phyloP scores from a whole-genome alignment of 2,888 invertebrate genomes.

The Mactromeris polynyma region DNA sequence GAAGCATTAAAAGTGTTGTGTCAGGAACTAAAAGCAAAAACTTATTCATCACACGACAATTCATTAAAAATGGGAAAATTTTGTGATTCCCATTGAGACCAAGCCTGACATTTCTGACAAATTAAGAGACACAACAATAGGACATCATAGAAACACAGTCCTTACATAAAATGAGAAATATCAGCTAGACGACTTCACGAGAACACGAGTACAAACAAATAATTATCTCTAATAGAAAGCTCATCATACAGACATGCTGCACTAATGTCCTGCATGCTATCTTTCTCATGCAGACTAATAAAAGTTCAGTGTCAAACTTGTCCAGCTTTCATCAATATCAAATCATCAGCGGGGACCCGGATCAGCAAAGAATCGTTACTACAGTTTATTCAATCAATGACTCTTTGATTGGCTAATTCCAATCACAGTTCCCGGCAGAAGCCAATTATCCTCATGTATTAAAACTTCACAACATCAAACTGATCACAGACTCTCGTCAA shows the following conservation, averaged over 20 bases:
- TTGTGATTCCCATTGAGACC: background rate
- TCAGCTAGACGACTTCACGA: background rate
- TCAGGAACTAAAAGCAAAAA: background rate
- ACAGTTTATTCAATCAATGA: background rate
- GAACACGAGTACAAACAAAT: background rate
- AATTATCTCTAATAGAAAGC: background rate
- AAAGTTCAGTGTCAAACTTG: background rate
- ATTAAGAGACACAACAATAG: background rate
- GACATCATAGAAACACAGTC: background rate
- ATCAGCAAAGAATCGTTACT: background rate
- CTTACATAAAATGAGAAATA: background rate
- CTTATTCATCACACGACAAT: background rate
- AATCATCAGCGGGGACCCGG: background rate
- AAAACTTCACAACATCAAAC: background rate
- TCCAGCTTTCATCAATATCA: background rate
- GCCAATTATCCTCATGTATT: background rate
- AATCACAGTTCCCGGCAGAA: background rate
- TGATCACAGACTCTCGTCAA: background rate
- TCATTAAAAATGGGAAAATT: background rate
- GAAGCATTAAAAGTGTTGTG: background rate
- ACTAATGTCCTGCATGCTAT: background rate
- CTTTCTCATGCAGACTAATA: background rate
- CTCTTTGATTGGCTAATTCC: conserved; percentile 9
- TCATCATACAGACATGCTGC: background rate
- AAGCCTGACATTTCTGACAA: background rate